A percentile compares a stretch with the other conserved stretches of the same genome.
These are phyloP conservation scores for Sinosuthora webbiana DNA, from an alignment of 2,113 vertebrate genomes.

Conservation along the genomic window DNA sequence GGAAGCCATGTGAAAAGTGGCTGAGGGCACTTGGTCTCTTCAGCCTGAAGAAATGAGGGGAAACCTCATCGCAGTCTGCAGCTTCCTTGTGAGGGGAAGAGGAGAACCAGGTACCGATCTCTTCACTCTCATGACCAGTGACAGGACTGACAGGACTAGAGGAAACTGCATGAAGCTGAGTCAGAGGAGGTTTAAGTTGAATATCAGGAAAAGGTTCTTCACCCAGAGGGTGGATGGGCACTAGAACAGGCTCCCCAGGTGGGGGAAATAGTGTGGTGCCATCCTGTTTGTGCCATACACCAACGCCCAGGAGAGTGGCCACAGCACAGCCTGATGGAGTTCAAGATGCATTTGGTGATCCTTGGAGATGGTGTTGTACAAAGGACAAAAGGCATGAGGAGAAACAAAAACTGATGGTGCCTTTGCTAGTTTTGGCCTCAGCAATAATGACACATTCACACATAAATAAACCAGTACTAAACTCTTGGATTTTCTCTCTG, in stretches of 20 bases:
- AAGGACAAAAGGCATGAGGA: background rate
- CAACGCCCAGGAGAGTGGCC: background rate
- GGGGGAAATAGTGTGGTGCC: no score
- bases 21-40: fast-evolving
- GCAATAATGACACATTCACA: fast-evolving
- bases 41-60: background rate
- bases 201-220: background rate
- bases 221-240: background rate
- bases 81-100: background rate
- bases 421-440: background rate
- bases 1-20: fast-evolving
- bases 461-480: background rate
- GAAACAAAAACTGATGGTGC: background rate
- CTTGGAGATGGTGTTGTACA: background rate
- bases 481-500: background rate
- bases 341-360: background rate
- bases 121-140: background rate
- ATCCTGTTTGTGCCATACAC: no score
- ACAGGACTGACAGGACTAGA: background rate
- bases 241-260: background rate
- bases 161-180: background rate
- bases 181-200: background rate
- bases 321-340: background rate
- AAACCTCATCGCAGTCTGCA: background rate
- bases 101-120: background rate